Conservation (phyloP, 2,888 invertebrate genomes). For the Drosophila melanosoma region DNA sequence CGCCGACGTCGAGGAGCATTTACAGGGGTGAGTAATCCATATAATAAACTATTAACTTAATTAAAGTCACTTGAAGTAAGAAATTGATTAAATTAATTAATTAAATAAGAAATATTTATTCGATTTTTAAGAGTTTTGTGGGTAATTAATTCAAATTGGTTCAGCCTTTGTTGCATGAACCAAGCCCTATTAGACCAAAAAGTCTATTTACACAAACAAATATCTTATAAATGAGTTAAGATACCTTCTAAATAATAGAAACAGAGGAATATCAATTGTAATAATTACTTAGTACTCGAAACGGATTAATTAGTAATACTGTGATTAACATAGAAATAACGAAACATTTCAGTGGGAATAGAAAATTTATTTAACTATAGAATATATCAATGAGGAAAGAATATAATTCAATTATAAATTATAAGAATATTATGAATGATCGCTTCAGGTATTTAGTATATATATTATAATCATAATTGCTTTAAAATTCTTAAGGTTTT, state of each 20-base stretch:
- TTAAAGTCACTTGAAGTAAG: not conserved
- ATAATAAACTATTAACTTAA: not conserved
- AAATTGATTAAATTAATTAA: not conserved
- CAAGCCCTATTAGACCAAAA: not conserved
- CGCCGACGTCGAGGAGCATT: constrained; percentile 84
- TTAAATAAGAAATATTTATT: not conserved
- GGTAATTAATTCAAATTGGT: not conserved
- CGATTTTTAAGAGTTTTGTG: too few species aligned
- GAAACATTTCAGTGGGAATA: not conserved
- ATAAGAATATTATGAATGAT: not conserved
- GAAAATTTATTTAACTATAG: not conserved
- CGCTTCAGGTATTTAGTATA: not conserved
- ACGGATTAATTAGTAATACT: not conserved
- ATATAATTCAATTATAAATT: not conserved
- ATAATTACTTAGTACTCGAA: not conserved
- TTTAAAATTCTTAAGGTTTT: not conserved
- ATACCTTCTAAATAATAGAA: not conserved
- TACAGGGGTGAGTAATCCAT: constrained; percentile 83
- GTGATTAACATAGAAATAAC: not conserved
- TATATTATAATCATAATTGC: not conserved
- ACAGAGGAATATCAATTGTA: not conserved
- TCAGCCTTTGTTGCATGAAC: too few species aligned
- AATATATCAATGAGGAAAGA: not conserved
- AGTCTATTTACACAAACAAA: not conserved
- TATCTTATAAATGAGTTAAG: not conserved